Base-by-base conservation (phyloP, 37 sponge, comb jelly and placozoan species). In the Agelas oroides region DNA sequence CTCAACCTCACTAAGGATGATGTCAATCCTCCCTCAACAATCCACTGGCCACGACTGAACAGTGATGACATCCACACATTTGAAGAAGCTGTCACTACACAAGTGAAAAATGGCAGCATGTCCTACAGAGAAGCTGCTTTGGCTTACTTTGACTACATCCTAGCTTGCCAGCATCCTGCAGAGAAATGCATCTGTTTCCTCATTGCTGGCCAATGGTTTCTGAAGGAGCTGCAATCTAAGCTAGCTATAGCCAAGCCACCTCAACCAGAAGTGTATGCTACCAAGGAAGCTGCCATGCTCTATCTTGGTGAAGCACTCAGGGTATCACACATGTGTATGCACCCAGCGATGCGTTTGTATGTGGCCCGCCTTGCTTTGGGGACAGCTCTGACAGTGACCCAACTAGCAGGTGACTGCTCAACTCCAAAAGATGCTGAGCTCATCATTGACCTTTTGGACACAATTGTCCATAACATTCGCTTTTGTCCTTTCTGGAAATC, bases 311-410 rank as follows among this genome's bases (percentile, higher is more conserved):
- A 23, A 0, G 73, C 87, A 53, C 12, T 34, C n/a, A 13, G 25
- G 14, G 55, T 88, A 27, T 76, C 89, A 1, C 55, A 58, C 14
- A 25, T 71, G 23, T 32, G 25, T 54, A 72, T 92, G 0, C 85
- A 88, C 40, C 93, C 89, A 30, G 93, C 84, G 2, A 92, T 92
- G 93, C 81, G 84, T 70, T 32, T 87, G 30, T 88, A 92, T 53
- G 79, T 80, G 2, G 65, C 65, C 38, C 86, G 86, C 35, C 28
- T 88, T 1, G 58, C 23, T 39, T 32, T 92, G 38, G 82, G 62
- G 1, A 65, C 77, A 56, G 56, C 70, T 37, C 2, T 25, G 34
- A 1, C 11, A 67, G 8, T 34, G 28, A 70, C 74, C 20, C 19
- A 84, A 24, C 59, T 73, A 13, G 41, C 59, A 2, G 58, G 30